These are phyloP conservation scores for Xiphorhynchus erythropygius DNA, from an alignment of 2,797 vertebrate species.

Conservation along the genomic window DNA sequence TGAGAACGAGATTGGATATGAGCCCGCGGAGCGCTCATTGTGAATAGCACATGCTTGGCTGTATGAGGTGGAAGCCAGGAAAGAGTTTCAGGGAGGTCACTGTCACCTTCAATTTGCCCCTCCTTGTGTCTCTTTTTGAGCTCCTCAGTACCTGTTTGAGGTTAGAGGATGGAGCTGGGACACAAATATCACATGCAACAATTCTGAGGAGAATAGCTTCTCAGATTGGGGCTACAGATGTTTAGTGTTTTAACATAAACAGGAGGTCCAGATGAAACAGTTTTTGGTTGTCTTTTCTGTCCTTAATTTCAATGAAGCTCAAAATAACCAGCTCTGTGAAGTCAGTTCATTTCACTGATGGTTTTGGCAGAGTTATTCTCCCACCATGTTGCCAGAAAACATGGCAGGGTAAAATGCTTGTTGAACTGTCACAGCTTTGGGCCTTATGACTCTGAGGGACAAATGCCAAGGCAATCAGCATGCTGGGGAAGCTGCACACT, in stretches of 20 bases:
- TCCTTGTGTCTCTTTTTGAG: neutral
- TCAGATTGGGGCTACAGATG: neutral
- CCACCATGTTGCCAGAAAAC: constrained; percentile 37
- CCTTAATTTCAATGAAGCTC: constrained; percentile 27
- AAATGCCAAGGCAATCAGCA: constrained; percentile 38
- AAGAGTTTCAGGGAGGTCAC: neutral
- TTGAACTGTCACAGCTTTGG: constrained; percentile 57
- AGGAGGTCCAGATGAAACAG: constrained; percentile 15
- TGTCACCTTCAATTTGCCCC: neutral
- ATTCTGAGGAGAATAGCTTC: neutral
- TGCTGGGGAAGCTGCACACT: neutral
- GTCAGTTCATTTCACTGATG: constrained; percentile 26
- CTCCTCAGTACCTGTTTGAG: neutral
- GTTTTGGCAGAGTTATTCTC: constrained; percentile 39
- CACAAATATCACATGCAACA: neutral
- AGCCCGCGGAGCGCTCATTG: accelerated
- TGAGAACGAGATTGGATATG: neutral
- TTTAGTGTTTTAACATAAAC: neutral
- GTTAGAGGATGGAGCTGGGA: neutral
- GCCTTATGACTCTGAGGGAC: constrained; percentile 47
- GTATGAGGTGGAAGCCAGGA: neutral
- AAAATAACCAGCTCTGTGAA: constrained; percentile 41
- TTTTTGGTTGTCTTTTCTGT: constrained; percentile 14
- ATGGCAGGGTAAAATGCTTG: constrained; percentile 30
- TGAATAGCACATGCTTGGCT: neutral